Evolutionary conservation across 2,888 invertebrate species (phyloP), one percentile per base, ranked within the genome.

Genomic region (Dysmachus trigonus): DNA sequence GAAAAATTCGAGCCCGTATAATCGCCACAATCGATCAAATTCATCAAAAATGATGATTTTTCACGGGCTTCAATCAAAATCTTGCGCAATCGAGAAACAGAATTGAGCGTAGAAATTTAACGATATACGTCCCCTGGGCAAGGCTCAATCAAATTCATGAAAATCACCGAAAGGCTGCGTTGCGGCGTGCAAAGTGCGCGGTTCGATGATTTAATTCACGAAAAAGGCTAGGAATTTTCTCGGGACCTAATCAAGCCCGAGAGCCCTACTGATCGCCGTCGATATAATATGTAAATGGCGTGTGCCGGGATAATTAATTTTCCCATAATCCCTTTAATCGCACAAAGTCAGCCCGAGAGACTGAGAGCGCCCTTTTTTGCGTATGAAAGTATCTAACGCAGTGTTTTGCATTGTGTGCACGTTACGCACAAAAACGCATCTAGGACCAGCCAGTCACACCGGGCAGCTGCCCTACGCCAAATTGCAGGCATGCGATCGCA

Each of bases 61-160:
- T 53, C 84, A 85, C 41, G 84, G 84, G 33, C 6, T 85, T 85
- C 84, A 85, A 85, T 85, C 84, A 81, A 85, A 84, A 74, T 74
- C 8, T 83, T 41, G 74, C 71, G 38, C 27, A 83, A 83, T 72
- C 13, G 13, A 72, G 30, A n/a, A n/a, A 73, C 22, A 38, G 22
- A 33, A 74, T 71, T 10, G 18, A 18, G 27, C 71, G 31, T 85
- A 85, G 73, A 85, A 31, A 47, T 85, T 74, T 85, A 85, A 62
- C 73, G 73, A 47, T 79, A 47, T 79, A 51, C 27, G n/a, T n/a
- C 18, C 33, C 76, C 35, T 7, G 22, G 22, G 18, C 33, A 6
- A 51, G 27, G 38, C 27, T 30, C 41, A 47, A 27, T 38, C 31
- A 79, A n/a, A 38, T 27, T 47, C 51, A 79, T 27, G 41, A 81